Evolutionary conservation across 2,113 vertebrate species (phyloP).

Genomic region (Diadophis punctatus): DNA sequence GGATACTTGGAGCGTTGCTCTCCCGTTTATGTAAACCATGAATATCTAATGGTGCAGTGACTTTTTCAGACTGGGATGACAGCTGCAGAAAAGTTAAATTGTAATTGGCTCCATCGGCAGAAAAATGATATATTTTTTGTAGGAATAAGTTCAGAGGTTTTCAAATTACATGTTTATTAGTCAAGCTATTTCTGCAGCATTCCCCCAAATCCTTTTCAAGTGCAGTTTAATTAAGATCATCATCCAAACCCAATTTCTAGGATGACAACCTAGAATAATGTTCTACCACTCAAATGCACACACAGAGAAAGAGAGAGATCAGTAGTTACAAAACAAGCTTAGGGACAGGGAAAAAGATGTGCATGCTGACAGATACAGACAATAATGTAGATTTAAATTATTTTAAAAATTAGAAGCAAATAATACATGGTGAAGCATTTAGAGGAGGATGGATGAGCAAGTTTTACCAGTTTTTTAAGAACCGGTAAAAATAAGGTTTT

Average conservation of each 20-base stretch:
- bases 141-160: neutral
- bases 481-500: neutral
- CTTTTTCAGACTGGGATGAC: neutral
- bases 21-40: neutral
- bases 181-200: neutral
- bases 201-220: neutral
- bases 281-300: neutral
- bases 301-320: neutral
- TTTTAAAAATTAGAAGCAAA: neutral
- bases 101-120: neutral
- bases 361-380: neutral
- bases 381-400: neutral
- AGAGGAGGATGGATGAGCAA: neutral
- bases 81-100: neutral
- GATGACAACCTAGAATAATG: neutral
- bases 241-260: neutral
- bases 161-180: neutral
- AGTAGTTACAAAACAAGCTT: neutral
- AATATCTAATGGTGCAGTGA: neutral
- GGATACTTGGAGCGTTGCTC: neutral
- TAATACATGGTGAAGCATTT: neutral
- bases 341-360: neutral
- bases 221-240: neutral
- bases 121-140: neutral
- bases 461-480: neutral